Base-by-base conservation (phyloP, 1,140 invertebrate species). In the Octopus bimaculoides region DNA sequence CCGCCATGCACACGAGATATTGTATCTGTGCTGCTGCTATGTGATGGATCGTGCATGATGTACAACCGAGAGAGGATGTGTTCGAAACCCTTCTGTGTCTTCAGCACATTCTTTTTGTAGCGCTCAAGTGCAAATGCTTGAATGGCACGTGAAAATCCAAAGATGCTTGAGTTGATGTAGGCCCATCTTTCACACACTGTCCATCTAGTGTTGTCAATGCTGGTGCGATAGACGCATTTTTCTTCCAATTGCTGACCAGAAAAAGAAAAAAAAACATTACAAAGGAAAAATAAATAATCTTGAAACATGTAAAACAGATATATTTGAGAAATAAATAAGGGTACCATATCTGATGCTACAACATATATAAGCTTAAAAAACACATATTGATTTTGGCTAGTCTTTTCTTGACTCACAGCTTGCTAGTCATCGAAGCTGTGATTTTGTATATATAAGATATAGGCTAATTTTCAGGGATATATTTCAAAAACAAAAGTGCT, bases 111-210 rank as follows among this genome's bases (percentile, higher is more conserved):
- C 85, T 95, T 95, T 83, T 94, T 94, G 89, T 97, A 97, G 69
- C 96, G 91, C 75, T 97, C 95, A 76, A 96, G 90, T 10, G 95
- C 96, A 91, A 97, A 97, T 4, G 94, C 94, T 83, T 95, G 93
- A 75, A 98, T 96, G 0, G 96, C 94, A 75, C 93, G 89, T n/a
- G 95, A 93, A 86, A 97, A 95, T 41, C 96, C 96, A 89, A 94
- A 94, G 10, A 97, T 93, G 4, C 79, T 77, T 17, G 95, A 97
- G 84, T 95, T 95, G 52, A 97, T 94, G 93, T 95, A 96, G 0
- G 95, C 96, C 2, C 93, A 93, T 80, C 96, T 92, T 69, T 93
- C 90, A 9, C 95, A 95, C 53, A 95, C 88, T 5, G 96, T 97
- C 89, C 93, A 94, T 9, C 92, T 92, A 9, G 92, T 91, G 86